Evolutionary conservation across 2,113 vertebrate genomes (phyloP), one percentile per base, ranked within the genome.

Genomic region (Cacatua alba): DNA sequence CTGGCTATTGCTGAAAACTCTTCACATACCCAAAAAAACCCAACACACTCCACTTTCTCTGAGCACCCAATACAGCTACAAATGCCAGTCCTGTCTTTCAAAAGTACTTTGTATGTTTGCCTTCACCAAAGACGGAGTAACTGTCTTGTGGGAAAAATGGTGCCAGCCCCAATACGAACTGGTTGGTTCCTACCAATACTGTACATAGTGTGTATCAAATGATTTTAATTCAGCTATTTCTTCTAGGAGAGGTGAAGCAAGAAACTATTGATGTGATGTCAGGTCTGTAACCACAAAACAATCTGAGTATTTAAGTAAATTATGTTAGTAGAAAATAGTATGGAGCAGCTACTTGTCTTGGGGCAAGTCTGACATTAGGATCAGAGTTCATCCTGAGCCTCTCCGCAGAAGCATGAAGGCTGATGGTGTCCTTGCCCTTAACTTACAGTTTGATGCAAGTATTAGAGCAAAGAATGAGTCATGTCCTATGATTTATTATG

Each of bases 161-260:
- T 35, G 33, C 57, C 57, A 59, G 57, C 33, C 13, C 33, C 21
- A 59, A 7, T 59, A 59, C 1, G 14, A 59, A 59, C 33, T 59
- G 21, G 57, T 23, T 59, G 7, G 24, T 48, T 85, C 63, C 26
- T 55, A 63, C 0, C 5, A 3, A 37, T 31, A 51, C n/a, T 21
- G 13, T 53, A 4, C 0, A 0, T 6, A 31, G 19, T 2, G 6
- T 14, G 0, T 11, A 85, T 14, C n/a, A 41, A 43, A 67, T 31
- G 28, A 59, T 3, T 60, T 35, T 79, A 33, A 48, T 71, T 68
- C 29, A 44, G 39, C 37, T 67, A 2, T 20, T 88, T 82, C 17
- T 46, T 89, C 25, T 31, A n/a, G 11, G 55, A 94, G 28, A 62
- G 10, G 21, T 35, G 24, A 80, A 79, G 16, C 31, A 88, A 69